Percentiles rank a stretch among this genome's conserved stretches.
Conservation (phyloP, 2,113 vertebrate species). For the Peromyscus polionotus region DNA sequence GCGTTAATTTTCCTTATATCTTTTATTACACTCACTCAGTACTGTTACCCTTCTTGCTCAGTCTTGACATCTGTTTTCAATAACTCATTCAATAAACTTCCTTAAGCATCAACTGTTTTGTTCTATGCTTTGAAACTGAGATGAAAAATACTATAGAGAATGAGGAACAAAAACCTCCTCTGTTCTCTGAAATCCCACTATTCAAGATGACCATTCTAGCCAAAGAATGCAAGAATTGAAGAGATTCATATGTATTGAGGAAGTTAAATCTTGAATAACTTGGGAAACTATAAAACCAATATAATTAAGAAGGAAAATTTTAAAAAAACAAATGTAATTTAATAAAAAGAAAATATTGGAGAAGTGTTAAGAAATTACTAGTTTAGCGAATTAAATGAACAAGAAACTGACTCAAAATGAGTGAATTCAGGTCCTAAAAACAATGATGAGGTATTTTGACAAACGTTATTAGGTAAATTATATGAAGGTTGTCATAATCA, state of each 20-base stretch:
- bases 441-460: neutral
- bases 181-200: neutral
- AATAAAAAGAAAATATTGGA: neutral
- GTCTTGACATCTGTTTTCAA: neutral
- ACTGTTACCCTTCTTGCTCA: neutral
- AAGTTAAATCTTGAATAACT: neutral
- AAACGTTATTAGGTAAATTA: neutral
- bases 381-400: neutral
- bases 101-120: neutral
- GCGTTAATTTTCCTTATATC: conserved; percentile 1
- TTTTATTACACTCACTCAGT: neutral
- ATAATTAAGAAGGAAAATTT: neutral
- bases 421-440: neutral
- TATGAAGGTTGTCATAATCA: neutral
- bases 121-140: neutral
- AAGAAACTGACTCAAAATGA: conserved; percentile 1
- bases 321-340: neutral
- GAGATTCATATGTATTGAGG: neutral
- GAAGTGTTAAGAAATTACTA: neutral
- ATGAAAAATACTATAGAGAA: neutral
- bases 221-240: neutral
- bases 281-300: conserved; percentile 2
- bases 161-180: neutral
- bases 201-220: neutral
- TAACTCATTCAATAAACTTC: neutral